phyloP scores from a whole-genome alignment of 2,888 invertebrate genomes.

The Caenorhabditis sp. region DNA sequence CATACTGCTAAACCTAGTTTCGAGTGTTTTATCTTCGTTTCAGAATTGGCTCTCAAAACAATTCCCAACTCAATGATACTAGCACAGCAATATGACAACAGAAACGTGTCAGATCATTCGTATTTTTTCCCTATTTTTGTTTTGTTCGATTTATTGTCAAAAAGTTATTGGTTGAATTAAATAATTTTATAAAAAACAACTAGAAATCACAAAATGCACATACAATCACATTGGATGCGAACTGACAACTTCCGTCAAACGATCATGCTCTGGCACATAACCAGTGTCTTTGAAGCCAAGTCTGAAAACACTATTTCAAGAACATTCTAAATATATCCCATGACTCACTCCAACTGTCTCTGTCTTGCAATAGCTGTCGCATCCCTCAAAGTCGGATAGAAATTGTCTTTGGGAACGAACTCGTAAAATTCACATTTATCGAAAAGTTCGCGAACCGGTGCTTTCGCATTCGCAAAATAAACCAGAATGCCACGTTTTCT shows the following conservation, averaged over 20 bases:
- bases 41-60: too few species aligned
- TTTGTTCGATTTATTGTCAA: conserved; percentile 4
- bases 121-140: too few species aligned
- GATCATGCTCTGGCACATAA: conserved; percentile 39
- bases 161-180: conserved; percentile 2
- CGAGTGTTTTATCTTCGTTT: too few species aligned
- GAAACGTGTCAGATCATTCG: too few species aligned
- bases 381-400: conserved; percentile 69
- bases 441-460: conserved; percentile 67
- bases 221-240: conserved; percentile 29
- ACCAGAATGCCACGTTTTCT: conserved; percentile 59
- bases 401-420: conserved; percentile 66
- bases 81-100: too few species aligned
- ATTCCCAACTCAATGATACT: too few species aligned
- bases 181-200: neutral
- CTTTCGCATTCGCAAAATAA: conserved; percentile 70
- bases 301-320: conserved; percentile 8
- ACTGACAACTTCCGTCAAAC: conserved; percentile 36
- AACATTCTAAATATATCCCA: conserved; percentile 9
- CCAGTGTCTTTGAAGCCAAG: conserved; percentile 26
- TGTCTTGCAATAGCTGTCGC: conserved; percentile 66
- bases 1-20: too few species aligned
- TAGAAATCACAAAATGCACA: too few species aligned
- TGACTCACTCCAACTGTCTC: conserved; percentile 44
- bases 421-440: conserved; percentile 63